Percentiles rank a stretch among this genome's conserved stretches.
Conservation (phyloP, 2,888 invertebrate species). For the Palloptera scutellata region DNA sequence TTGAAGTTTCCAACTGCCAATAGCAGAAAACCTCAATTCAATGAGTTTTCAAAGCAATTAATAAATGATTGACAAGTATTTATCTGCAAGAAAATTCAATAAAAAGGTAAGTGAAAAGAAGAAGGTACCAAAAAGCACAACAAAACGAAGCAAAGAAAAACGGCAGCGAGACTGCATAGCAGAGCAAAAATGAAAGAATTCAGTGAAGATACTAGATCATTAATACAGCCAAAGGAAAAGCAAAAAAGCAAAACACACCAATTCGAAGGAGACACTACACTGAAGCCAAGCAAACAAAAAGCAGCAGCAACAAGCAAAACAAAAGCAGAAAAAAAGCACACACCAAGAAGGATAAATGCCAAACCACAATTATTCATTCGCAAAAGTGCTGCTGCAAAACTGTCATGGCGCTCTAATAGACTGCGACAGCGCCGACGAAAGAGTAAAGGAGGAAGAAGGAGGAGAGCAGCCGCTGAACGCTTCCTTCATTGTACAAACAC, state of each 20-base stretch:
- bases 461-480: too few relatives aligned
- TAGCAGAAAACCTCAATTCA: neutral
- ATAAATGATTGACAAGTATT: conserved; percentile 2
- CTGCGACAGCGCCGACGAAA: neutral
- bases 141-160: too few relatives aligned
- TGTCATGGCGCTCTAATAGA: conserved; percentile 1
- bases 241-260: neutral
- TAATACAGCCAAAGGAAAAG: neutral
- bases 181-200: too few relatives aligned
- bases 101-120: neutral
- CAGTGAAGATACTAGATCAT: too few relatives aligned
- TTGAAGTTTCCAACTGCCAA: neutral
- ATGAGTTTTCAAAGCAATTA: conserved; percentile 1
- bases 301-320: neutral
- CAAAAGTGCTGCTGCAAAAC: neutral
- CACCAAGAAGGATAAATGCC: conserved; percentile 1
- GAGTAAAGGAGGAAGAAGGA: neutral
- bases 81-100: neutral
- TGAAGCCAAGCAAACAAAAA: neutral
- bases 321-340: neutral
- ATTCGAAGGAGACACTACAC: neutral
- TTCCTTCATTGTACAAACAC: too few relatives aligned
- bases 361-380: conserved; percentile 5
- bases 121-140: neutral
- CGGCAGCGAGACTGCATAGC: too few relatives aligned